A percentile compares a stretch with the other conserved stretches of the same genome.
Conservation (phyloP, 2,888 invertebrate species). For the Diachrysia chrysitis region DNA sequence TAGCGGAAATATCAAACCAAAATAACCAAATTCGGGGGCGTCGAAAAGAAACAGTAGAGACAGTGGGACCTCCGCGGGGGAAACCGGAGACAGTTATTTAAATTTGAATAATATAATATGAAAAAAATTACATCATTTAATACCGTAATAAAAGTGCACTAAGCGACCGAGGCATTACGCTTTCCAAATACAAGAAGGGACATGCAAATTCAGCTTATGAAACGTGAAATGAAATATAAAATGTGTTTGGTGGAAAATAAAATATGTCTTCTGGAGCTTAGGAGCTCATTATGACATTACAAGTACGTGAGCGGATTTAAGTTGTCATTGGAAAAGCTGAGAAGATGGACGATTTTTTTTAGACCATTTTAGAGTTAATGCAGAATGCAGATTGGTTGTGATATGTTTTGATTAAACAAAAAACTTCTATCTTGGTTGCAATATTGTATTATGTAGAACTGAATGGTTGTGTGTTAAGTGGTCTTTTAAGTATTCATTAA, state of each 20-base stretch:
- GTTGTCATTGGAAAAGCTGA: conserved; percentile 74
- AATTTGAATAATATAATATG: conserved; percentile 90
- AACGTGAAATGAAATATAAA: conserved; percentile 89
- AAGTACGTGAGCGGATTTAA: conserved; percentile 86
- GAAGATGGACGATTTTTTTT: conserved; percentile 66
- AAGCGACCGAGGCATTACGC: conserved; percentile 88
- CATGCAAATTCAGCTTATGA: conserved; percentile 87
- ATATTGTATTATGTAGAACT: neutral
- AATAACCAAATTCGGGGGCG: conserved; percentile 86
- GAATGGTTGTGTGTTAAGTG: neutral
- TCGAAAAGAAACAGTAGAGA: conserved; percentile 84
- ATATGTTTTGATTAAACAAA: neutral
- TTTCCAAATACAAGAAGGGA: conserved; percentile 85
- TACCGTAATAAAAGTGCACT: conserved; percentile 90
- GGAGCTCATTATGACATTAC: conserved; percentile 87
- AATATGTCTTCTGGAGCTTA: conserved; percentile 83
- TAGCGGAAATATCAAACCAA: conserved; percentile 82
- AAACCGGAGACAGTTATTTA: conserved; percentile 90
- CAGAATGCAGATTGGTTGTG: conserved; percentile 22
- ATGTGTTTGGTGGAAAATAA: conserved; percentile 85
- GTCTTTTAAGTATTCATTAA: neutral
- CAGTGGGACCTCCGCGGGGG: conserved; percentile 83
- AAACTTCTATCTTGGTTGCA: no score
- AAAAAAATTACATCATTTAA: conserved; percentile 90
- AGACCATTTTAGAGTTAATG: conserved; percentile 53